Conservation (phyloP, 1,140 invertebrate genomes). For the Mizuhopecten yessoensis region DNA sequence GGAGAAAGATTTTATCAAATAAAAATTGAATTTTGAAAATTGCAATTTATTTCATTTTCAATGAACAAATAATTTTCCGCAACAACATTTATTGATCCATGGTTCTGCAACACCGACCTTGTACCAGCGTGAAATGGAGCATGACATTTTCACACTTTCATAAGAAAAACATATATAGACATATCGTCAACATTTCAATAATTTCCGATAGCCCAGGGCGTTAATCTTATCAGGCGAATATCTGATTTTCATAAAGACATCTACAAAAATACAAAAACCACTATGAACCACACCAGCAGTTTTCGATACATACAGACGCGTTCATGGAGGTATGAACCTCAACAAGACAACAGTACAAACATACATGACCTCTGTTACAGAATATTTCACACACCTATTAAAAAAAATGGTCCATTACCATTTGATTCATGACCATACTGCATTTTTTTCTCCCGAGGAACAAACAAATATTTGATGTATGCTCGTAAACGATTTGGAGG, state of each 20-base stretch:
- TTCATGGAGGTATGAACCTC: background rate
- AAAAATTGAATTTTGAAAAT: background rate
- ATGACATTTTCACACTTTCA: background rate
- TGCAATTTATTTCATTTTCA: background rate
- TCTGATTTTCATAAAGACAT: background rate
- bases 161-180: background rate
- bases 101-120: background rate
- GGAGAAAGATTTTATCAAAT: background rate
- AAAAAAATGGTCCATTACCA: background rate
- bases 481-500: background rate
- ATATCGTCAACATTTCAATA: background rate
- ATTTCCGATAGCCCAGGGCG: background rate
- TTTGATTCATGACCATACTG: background rate
- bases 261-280: no score
- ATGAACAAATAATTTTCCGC: background rate
- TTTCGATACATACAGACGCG: background rate
- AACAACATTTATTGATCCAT: background rate
- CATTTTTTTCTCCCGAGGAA: background rate
- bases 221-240: background rate
- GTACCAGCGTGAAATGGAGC: background rate
- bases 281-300: background rate
- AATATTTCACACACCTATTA: background rate
- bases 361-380: no score
- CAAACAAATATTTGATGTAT: background rate
- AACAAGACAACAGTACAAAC: background rate